Percentiles rank a stretch among this genome's conserved stretches.
These are phyloP conservation scores for Apteryx mantelli DNA, from an alignment of 2,113 vertebrate genomes.

Conservation along the genomic window DNA sequence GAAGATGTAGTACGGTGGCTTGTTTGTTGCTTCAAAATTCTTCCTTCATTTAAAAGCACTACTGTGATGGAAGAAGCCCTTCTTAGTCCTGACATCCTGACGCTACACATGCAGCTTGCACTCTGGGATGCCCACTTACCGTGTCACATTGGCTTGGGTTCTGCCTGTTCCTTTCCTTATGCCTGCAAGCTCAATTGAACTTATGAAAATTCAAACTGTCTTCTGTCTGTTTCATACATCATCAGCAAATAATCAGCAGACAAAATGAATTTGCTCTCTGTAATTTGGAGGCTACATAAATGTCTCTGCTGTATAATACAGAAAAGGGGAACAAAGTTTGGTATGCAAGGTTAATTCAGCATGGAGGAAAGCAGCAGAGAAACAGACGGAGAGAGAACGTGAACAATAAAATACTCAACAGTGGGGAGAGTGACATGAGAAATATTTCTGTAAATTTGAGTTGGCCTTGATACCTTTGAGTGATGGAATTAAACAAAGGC, in stretches of 20 bases:
- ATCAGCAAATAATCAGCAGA: slow-evolving; percentile 70
- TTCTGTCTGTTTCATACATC: slow-evolving; percentile 68
- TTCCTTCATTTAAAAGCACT: slow-evolving; percentile 47
- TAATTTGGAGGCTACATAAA: slow-evolving; percentile 53
- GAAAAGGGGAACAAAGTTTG: slow-evolving; percentile 21
- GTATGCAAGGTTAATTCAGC: slow-evolving; percentile 56
- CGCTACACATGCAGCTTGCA: background rate
- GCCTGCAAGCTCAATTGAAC: slow-evolving; percentile 65
- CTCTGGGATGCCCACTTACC: slow-evolving; percentile 29
- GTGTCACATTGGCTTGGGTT: slow-evolving; percentile 58
- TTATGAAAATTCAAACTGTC: slow-evolving; percentile 68
- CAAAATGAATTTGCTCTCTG: slow-evolving; percentile 65
- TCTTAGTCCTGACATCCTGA: slow-evolving; percentile 61
- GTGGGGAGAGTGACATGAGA: slow-evolving; percentile 5
- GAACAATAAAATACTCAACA: slow-evolving; percentile 45
- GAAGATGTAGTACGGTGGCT: background rate
- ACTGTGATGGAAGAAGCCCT: slow-evolving; percentile 47
- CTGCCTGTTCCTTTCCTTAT: slow-evolving; percentile 43
- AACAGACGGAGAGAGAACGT: background rate
- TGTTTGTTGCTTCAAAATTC: slow-evolving; percentile 57
- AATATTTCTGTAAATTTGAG: slow-evolving; percentile 39
- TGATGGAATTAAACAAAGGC: slow-evolving; percentile 51
- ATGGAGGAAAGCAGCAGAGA: slow-evolving; percentile 26
- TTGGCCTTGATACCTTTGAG: slow-evolving; percentile 44
- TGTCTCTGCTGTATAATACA: slow-evolving; percentile 19